phyloP scores from a whole-genome alignment of 1,140 invertebrate species.

The Andricus grossulariae region DNA sequence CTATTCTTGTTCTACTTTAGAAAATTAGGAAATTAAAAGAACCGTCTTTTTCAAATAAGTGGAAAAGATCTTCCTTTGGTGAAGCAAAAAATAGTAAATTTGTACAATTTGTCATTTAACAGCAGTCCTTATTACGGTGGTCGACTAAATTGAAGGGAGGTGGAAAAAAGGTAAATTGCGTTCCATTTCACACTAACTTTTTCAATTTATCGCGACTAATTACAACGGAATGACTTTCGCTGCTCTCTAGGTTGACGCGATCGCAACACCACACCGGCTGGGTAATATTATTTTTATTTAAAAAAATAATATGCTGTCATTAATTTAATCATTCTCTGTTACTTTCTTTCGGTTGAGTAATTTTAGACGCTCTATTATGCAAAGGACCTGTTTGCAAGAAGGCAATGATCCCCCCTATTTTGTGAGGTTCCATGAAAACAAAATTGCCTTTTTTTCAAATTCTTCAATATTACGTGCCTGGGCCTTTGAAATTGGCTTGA shows the following conservation, averaged over 20 bases:
- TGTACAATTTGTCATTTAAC: conserved; percentile 29
- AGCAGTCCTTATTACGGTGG: conserved; percentile 52
- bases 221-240: conserved; percentile 71
- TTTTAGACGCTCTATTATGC: no score
- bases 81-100: background rate
- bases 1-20: background rate
- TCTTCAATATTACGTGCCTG: no score
- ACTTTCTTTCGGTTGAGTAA: no score
- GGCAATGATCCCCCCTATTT: no score
- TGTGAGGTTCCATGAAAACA: no score
- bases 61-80: background rate
- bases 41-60: background rate
- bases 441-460: no score
- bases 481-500: no score
- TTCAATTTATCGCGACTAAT: conserved; percentile 73
- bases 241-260: conserved; percentile 26
- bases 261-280: background rate
- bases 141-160: conserved; percentile 37
- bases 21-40: background rate
- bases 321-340: no score
- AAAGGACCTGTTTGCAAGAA: no score
- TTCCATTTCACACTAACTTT: conserved; percentile 73
- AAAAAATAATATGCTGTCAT: no score
- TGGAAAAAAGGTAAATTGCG: conserved; percentile 63
- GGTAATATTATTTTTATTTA: no score